Conservation (phyloP, 1,140 invertebrate genomes). For the Patella vulgata region DNA sequence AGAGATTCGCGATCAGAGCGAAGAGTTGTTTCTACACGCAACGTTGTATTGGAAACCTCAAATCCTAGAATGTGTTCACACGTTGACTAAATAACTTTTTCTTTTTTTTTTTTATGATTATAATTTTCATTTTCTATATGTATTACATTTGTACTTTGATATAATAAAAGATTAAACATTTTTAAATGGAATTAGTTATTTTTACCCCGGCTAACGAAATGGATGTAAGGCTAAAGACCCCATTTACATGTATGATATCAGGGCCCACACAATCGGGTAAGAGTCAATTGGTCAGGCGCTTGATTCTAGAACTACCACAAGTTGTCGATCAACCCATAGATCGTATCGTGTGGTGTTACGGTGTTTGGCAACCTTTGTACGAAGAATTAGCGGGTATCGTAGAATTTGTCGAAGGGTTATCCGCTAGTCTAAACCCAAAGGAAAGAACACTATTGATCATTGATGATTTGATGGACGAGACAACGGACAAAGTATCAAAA, state of each 20-base stretch:
- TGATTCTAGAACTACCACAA: background rate
- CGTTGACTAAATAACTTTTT: too few relatives aligned
- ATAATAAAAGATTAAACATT: too few relatives aligned
- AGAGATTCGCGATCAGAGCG: too few relatives aligned
- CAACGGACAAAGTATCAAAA: constrained; percentile 10
- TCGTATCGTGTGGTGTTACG: constrained; percentile 29
- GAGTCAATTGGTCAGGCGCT: background rate
- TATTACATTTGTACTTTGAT: too few relatives aligned
- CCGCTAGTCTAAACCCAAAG: too few relatives aligned
- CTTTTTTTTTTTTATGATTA: too few relatives aligned
- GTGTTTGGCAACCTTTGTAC: constrained; percentile 17
- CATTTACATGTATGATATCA: background rate
- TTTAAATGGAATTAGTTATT: too few relatives aligned
- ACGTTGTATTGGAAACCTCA: too few relatives aligned
- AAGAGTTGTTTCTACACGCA: too few relatives aligned
- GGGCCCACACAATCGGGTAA: background rate
- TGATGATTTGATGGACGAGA: constrained; percentile 30
- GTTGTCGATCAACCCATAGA: constrained; percentile 4
- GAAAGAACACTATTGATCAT: constrained; percentile 4
- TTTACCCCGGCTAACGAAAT: background rate
- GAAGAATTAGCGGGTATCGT: background rate
- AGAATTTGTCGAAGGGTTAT: constrained; percentile 10
- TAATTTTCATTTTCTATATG: too few relatives aligned
- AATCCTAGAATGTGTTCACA: too few relatives aligned
- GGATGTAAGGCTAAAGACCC: constrained; percentile 7